A percentile compares a stretch with the other conserved stretches of the same genome.
These are phyloP conservation scores for Riptortus pedestris DNA, from an alignment of 1,140 invertebrate genomes.

Conservation along the genomic window DNA sequence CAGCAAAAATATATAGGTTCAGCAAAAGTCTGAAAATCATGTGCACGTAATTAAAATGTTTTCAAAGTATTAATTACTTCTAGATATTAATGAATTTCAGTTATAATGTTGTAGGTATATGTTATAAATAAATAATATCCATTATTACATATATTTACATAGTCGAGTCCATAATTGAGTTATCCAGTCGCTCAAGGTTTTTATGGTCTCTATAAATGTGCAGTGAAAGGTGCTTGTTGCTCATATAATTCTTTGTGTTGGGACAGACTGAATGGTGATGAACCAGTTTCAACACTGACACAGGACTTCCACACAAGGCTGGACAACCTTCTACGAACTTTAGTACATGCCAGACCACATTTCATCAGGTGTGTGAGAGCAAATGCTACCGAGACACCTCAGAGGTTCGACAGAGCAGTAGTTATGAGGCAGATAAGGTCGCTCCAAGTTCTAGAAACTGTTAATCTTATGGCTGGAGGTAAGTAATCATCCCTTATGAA, in stretches of 20 bases:
- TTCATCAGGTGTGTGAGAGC: conserved; percentile 85
- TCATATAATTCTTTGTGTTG: background rate
- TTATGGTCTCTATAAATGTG: too few species aligned
- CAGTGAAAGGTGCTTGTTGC: too few species aligned
- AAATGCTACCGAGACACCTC: conserved; percentile 64
- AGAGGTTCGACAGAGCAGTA: conserved; percentile 65
- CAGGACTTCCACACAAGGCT: conserved; percentile 90
- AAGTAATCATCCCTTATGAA: conserved; percentile 23
- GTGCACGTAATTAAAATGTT: too few species aligned
- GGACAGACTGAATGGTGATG: conserved; percentile 65
- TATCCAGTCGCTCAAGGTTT: too few species aligned
- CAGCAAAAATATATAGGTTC: too few species aligned
- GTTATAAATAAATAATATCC: too few species aligned
- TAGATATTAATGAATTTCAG: too few species aligned
- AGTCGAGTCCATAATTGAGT: too few species aligned
- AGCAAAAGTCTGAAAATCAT: too few species aligned
- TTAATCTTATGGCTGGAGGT: conserved; percentile 84
- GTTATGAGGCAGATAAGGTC: conserved; percentile 79
- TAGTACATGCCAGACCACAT: conserved; percentile 86
- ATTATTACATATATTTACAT: too few species aligned
- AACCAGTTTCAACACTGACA: conserved; percentile 79
- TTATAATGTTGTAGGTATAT: too few species aligned
- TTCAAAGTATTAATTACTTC: too few species aligned
- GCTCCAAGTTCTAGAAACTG: conserved; percentile 86
- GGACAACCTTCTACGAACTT: conserved; percentile 78